These are phyloP conservation scores for Drosophila sproati DNA, from an alignment of 1,140 invertebrate species.

Conservation along the genomic window DNA sequence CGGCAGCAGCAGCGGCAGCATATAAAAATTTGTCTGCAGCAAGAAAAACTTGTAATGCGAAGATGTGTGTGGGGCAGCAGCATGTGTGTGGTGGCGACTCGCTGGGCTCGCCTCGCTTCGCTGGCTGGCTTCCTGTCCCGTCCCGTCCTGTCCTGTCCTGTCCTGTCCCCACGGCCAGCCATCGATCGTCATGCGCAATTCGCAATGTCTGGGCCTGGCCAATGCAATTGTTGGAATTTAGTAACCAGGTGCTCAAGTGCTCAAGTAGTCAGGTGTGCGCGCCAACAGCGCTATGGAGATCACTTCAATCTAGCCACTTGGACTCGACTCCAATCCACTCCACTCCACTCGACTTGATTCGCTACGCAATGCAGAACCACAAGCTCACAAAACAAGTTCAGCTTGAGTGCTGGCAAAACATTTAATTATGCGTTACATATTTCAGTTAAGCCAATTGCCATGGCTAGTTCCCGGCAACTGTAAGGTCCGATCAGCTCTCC, in stretches of 20 bases:
- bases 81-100: neutral
- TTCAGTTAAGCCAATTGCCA: slow-evolving; percentile 27
- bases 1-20: neutral
- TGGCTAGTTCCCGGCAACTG: slow-evolving; percentile 12
- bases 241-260: slow-evolving; percentile 55
- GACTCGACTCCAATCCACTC: neutral
- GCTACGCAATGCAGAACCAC: slow-evolving; percentile 58
- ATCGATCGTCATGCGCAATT: slow-evolving; percentile 53
- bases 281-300: neutral
- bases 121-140: slow-evolving; percentile 27
- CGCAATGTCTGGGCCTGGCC: slow-evolving; percentile 23
- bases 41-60: slow-evolving; percentile 41
- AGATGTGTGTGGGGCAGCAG: slow-evolving; percentile 26
- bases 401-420: slow-evolving; percentile 39
- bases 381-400: slow-evolving; percentile 34
- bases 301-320: neutral
- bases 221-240: slow-evolving; percentile 39
- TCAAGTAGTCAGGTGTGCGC: no score
- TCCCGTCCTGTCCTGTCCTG: neutral
- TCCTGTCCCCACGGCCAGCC: slow-evolving; percentile 9
- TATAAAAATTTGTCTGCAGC: slow-evolving; percentile 58
- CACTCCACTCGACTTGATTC: slow-evolving; percentile 26
- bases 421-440: slow-evolving; percentile 49
- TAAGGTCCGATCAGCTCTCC: slow-evolving; percentile 28
- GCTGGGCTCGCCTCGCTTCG: no score